A percentile compares a stretch with the other conserved stretches of the same genome.
phyloP scores from a whole-genome alignment of 2,888 invertebrate genomes.

The Aricia artaxerxes region DNA sequence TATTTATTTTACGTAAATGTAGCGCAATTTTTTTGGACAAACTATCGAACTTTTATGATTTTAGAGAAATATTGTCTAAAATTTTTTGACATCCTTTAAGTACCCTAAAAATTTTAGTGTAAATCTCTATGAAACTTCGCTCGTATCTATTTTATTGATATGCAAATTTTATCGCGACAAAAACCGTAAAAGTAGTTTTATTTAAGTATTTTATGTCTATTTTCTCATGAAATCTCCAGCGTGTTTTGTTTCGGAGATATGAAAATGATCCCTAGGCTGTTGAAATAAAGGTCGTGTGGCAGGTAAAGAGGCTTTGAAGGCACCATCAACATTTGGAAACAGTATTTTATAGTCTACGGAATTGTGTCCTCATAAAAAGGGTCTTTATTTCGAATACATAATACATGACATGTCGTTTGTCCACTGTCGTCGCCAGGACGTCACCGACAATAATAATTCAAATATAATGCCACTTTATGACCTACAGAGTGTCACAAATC shows the following conservation, averaged over 20 bases:
- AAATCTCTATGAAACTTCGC: background rate
- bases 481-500: too few species aligned
- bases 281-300: background rate
- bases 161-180: background rate
- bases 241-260: background rate
- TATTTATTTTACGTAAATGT: too few species aligned
- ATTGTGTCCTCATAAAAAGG: constrained; percentile 2
- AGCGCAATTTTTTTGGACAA: background rate
- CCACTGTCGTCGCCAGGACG: background rate
- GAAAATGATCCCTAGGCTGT: background rate
- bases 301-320: background rate
- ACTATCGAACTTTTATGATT: background rate
- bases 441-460: too few species aligned
- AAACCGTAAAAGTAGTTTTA: background rate
- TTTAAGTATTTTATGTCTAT: background rate
- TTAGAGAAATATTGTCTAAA: background rate
- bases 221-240: background rate
- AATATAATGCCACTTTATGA: too few species aligned
- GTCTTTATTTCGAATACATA: background rate
- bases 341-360: background rate
- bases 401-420: background rate
- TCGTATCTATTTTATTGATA: background rate
- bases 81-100: background rate
- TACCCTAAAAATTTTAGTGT: background rate
- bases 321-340: background rate